Evolutionary conservation across 2,888 invertebrate genomes (phyloP), one percentile per base, ranked within the genome.

Genomic region (Drosophila colorata): DNA sequence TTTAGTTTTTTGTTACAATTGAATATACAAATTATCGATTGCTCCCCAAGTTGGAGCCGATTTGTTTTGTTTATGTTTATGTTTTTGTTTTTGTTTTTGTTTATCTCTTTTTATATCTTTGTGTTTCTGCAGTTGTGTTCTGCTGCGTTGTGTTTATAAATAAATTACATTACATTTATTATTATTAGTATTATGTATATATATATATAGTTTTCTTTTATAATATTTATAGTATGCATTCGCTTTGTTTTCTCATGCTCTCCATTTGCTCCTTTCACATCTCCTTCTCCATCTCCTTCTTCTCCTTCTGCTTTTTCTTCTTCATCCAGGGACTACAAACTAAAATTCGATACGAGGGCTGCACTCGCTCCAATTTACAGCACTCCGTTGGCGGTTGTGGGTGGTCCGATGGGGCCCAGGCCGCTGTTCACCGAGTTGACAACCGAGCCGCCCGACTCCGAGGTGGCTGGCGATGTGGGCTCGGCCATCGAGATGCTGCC

Each of bases 341-440:
- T 85, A 87, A 69, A 69, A 87, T 88, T 88, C 81, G 80, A 84
- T 72, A 58, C 51, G 53, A 8, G 28, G 44, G 20, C 51, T 44
- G 25, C 46, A 47, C 53, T 59, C 47, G 13, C 23, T 41, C 28
- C 43, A 69, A 74, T 69, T 91, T 92, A 92, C 90, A 92, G 90
- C 58, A 92, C 91, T 63, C 91, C 91, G 74, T 92, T 92, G 65
- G 89, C 88, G 41, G 91, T 89, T 53, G 91, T 90, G 66, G 92
- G 92, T 65, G 92, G 92, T 53, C 92, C 92, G 61, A 92, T 92
- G 55, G 92, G 92, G 63, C 92, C 92, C 33, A 92, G 78, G 56
- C 90, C 90, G 63, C 87, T 86, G 58, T 13, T 33, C 33, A 33
- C 33, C 71, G 80, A 76, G 18, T 58, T 68, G 7, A 81, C 79